Percentiles rank a stretch among this genome's conserved stretches.
Conservation (phyloP, 2,888 invertebrate genomes). For the Nephrotoma guestfalica region DNA sequence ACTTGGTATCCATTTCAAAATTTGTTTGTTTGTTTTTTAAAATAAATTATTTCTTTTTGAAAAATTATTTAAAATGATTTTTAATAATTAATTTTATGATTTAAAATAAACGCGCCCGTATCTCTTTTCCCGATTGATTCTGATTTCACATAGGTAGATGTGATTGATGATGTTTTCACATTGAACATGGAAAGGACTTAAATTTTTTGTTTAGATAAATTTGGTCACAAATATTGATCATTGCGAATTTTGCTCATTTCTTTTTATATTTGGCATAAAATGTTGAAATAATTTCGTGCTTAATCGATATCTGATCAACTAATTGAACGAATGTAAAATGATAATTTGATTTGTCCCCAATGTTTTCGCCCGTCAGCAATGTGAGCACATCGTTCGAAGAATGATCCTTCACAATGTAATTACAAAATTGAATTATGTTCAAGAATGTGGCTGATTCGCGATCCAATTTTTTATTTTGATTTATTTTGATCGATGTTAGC, state of each 20-base stretch:
- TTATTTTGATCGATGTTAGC: constrained; percentile 55
- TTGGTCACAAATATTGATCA: background rate
- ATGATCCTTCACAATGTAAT: constrained; percentile 32
- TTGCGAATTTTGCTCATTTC: constrained; percentile 21
- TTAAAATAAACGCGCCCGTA: background rate
- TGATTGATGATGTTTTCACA: background rate
- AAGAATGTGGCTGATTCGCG: constrained; percentile 29
- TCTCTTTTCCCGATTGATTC: background rate
- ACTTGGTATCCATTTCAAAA: background rate
- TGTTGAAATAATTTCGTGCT: constrained; percentile 64
- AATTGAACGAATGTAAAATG: constrained; percentile 62
- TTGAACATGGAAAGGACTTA: background rate
- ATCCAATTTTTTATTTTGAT: constrained; percentile 26
- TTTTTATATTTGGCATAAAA: constrained; percentile 81
- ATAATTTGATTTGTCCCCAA: constrained; percentile 22
- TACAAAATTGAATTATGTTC: constrained; percentile 32
- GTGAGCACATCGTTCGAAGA: constrained; percentile 51
- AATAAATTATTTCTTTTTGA: background rate
- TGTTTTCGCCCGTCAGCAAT: constrained; percentile 51
- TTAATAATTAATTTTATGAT: background rate
- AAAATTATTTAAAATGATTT: background rate
- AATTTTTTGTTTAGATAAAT: background rate
- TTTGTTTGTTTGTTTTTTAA: background rate
- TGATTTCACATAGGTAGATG: background rate
- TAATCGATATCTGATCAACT: constrained; percentile 65